Evolutionary conservation across 2,113 vertebrate species (phyloP).

Genomic region (Conger conger): DNA sequence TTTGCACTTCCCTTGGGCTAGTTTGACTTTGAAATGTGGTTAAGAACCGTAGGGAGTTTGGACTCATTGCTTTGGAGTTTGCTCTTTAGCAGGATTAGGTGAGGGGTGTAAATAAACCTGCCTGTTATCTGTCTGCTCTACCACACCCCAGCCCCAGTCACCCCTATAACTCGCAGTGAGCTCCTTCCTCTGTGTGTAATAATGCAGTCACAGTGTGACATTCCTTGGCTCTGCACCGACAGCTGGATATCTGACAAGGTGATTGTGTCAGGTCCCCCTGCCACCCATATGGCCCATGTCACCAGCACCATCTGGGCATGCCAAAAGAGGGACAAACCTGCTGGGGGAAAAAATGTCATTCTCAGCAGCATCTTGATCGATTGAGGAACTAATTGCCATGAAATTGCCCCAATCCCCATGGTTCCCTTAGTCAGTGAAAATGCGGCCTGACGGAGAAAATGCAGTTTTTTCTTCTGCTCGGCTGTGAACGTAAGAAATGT

Average conservation of each 20-base stretch:
- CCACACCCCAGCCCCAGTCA: neutral
- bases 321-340: neutral
- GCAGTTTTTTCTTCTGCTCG: neutral
- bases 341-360: neutral
- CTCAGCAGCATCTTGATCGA: neutral
- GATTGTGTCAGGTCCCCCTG: neutral
- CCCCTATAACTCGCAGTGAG: neutral
- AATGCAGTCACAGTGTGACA: neutral
- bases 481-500: neutral
- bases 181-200: neutral
- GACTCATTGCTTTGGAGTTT: neutral
- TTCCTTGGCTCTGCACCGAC: neutral
- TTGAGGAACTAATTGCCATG: neutral
- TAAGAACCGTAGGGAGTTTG: neutral
- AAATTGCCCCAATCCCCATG: neutral
- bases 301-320: neutral
- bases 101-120: conserved; percentile 5
- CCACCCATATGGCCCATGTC: neutral
- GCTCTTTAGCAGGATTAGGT: neutral
- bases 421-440: neutral
- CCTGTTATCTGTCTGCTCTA: neutral
- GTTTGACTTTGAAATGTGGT: neutral
- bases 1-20: neutral
- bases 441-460: neutral
- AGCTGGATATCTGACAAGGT: neutral